Conservation (phyloP, 2,797 vertebrate genomes). For the Peromyscus attwateri region DNA sequence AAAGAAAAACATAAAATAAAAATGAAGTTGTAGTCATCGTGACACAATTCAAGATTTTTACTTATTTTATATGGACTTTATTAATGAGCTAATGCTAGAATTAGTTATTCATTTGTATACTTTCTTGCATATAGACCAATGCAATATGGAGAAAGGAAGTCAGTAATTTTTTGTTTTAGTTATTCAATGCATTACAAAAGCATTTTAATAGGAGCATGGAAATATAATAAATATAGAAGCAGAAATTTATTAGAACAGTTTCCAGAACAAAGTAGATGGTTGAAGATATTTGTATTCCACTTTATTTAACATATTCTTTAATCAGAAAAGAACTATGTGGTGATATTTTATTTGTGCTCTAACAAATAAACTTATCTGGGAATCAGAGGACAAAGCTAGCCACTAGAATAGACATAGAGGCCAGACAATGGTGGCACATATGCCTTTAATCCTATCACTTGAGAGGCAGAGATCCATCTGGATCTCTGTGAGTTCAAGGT, state of each 20-base stretch:
- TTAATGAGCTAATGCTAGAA: neutral
- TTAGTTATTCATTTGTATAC: neutral
- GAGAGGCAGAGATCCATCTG: too few species aligned
- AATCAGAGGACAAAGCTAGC: too few species aligned
- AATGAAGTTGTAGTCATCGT: neutral
- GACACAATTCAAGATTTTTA: neutral
- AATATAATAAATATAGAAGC: conserved; percentile 4
- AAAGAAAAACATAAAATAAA: neutral
- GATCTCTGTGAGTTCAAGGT: too few species aligned
- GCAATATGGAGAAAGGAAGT: neutral
- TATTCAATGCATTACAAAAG: neutral
- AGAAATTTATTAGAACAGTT: conserved; percentile 31
- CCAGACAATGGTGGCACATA: too few species aligned
- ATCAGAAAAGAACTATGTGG: neutral
- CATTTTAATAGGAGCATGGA: conserved; percentile 16
- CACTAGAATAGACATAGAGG: too few species aligned
- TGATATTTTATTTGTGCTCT: too few species aligned
- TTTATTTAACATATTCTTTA: conserved; percentile 28
- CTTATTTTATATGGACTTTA: neutral
- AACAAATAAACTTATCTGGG: too few species aligned
- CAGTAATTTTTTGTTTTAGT: conserved; percentile 18
- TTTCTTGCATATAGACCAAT: neutral
- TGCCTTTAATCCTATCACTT: too few species aligned
- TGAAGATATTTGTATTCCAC: neutral
- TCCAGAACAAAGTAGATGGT: neutral